A percentile compares a stretch with the other conserved stretches of the same genome.
Conservation (phyloP, 2,888 invertebrate species). For the Chrysina gloriosa region DNA sequence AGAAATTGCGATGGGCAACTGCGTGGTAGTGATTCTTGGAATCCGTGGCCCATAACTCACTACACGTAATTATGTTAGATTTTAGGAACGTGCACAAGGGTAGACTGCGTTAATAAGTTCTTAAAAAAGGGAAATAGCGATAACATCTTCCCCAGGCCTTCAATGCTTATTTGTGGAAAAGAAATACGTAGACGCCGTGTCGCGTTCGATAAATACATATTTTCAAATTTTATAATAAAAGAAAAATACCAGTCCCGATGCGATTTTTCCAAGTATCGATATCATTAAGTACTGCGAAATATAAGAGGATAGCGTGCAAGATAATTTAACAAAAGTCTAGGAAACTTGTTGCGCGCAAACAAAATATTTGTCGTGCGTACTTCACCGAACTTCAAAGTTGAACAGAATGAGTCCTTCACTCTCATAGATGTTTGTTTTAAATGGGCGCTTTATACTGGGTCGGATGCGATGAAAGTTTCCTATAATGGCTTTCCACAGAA, state of each 20-base stretch:
- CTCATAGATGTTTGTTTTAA: slow-evolving; percentile 29
- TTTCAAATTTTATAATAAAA: background rate
- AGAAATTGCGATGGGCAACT: slow-evolving; percentile 29
- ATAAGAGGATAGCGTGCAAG: slow-evolving; percentile 5
- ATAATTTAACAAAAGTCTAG: slow-evolving; percentile 29
- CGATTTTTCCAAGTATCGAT: background rate
- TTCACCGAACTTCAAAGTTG: slow-evolving; percentile 30
- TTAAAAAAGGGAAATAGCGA: too few relatives aligned
- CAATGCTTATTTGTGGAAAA: too few relatives aligned
- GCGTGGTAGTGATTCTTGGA: slow-evolving; percentile 31
- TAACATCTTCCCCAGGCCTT: too few relatives aligned
- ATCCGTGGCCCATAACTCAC: slow-evolving; percentile 6
- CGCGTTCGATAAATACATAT: too few relatives aligned
- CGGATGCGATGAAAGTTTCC: background rate
- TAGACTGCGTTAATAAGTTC: too few relatives aligned
- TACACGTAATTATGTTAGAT: slow-evolving; percentile 23
- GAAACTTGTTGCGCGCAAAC: slow-evolving; percentile 35
- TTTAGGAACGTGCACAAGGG: background rate
- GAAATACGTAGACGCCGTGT: too few relatives aligned
- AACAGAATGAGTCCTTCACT: slow-evolving; percentile 17
- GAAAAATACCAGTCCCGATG: background rate
- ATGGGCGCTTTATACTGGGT: slow-evolving; percentile 2
- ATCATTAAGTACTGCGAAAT: background rate
- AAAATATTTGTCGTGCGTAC: slow-evolving; percentile 35
- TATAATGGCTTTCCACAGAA: background rate